Evolutionary conservation across 1,140 invertebrate species (phyloP).

Genomic region (Cardiocondyla obscurior): DNA sequence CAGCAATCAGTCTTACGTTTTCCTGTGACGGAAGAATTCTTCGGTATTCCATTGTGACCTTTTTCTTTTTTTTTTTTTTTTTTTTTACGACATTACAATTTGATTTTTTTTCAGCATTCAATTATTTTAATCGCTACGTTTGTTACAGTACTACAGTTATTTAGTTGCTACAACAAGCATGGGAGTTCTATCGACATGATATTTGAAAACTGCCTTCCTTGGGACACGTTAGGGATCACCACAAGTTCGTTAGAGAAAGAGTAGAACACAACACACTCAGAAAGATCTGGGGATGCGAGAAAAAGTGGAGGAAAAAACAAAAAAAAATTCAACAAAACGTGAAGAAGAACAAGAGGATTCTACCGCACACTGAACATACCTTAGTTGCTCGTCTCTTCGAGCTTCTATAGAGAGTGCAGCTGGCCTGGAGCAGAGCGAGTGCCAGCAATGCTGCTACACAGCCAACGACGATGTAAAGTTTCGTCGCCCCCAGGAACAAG

Average conservation of each 20-base stretch:
- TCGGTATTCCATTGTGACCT: too few relatives aligned
- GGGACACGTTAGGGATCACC: conserved; percentile 36
- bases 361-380: conserved; percentile 77
- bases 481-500: conserved; percentile 83
- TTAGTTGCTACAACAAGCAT: background rate
- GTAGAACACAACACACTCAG: conserved; percentile 26
- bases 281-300: conserved; percentile 5
- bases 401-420: conserved; percentile 91
- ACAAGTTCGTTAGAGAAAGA: conserved; percentile 47
- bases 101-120: background rate
- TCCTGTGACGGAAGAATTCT: background rate
- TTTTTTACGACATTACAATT: background rate
- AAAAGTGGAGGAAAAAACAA: conserved; percentile 42
- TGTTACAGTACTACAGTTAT: conserved; percentile 7
- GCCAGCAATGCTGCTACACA: conserved; percentile 91
- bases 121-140: background rate
- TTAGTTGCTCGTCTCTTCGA: conserved; percentile 86
- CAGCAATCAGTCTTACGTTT: background rate
- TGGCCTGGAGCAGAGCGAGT: conserved; percentile 92
- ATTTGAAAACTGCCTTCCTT: background rate
- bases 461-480: conserved; percentile 92
- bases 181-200: background rate
- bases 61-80: too few relatives aligned
- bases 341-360: background rate
- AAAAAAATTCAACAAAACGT: conserved; percentile 38